A percentile compares a stretch with the other conserved stretches of the same genome.
These are phyloP conservation scores for Melanostoma mellinum DNA, from an alignment of 2,888 invertebrate species.

Conservation along the genomic window DNA sequence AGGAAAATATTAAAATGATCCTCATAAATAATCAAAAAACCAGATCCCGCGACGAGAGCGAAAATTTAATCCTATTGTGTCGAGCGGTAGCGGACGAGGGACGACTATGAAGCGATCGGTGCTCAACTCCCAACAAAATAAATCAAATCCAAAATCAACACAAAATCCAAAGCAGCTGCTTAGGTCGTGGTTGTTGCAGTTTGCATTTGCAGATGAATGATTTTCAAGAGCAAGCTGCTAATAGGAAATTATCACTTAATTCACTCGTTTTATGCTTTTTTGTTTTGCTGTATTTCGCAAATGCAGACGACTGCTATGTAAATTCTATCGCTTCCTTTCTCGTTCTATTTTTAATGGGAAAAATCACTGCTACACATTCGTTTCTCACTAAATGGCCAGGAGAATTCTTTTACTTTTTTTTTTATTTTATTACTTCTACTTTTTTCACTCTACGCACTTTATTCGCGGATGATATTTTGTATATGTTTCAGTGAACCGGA, in stretches of 20 bases:
- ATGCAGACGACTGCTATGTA: constrained; percentile 48
- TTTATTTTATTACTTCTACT: constrained; percentile 15
- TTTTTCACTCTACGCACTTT: constrained; percentile 59
- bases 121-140: constrained; percentile 24
- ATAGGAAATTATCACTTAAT: constrained; percentile 61
- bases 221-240: constrained; percentile 67
- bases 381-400: constrained; percentile 50
- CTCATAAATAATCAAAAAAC: constrained; percentile 30
- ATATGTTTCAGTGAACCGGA: constrained; percentile 33
- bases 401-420: constrained; percentile 7
- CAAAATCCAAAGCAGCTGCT: constrained; percentile 66
- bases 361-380: constrained; percentile 58
- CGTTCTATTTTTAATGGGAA: constrained; percentile 65
- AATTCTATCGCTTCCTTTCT: constrained; percentile 54
- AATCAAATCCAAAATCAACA: constrained; percentile 23
- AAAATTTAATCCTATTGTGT: constrained; percentile 52
- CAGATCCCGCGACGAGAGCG: constrained; percentile 48
- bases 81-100: constrained; percentile 42
- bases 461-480: constrained; percentile 55
- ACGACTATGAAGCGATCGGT: constrained; percentile 24
- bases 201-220: constrained; percentile 54
- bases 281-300: constrained; percentile 50
- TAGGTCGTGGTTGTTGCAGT: constrained; percentile 45
- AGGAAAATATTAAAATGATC: constrained; percentile 2
- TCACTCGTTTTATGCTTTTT: constrained; percentile 45